Evolutionary conservation across 2,888 invertebrate genomes (phyloP), one percentile per base, ranked within the genome.

Genomic region (Himalopsyche kuldschensis): DNA sequence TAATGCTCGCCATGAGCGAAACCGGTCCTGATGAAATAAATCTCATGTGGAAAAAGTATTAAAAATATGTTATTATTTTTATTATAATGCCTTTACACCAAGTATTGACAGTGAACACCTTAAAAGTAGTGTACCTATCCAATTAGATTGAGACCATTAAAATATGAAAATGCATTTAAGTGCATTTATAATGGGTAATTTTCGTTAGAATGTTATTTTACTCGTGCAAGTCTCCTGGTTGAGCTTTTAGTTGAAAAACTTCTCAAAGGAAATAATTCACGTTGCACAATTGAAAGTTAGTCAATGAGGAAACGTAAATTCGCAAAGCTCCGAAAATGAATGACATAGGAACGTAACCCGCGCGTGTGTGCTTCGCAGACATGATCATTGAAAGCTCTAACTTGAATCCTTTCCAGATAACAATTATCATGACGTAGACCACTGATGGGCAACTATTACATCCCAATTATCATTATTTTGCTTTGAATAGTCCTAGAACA

Each of bases 351-450:
- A 55, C 24, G 55, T 55, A 55, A 20, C 55, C 55, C 20, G 5
- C 55, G 5, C 55, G 24, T 55, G 24, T 24, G 24, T 55, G 55
- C 10, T 20, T 55, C 20, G 20, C 6, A 55, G 55, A 20, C 5
- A 55, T 10, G 78, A 20, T 46, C 11, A 41, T 78, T 78, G 32
- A 35, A 78, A 35, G 24, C 46, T 35, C 15, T 78, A 35, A 35
- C 78, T 27, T 78, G 78, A 78, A 78, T 78, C 78, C 46, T 27
- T 78, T 78, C 78, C 41, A 78, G 78, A 78, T 78, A 78, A 78
- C 78, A 78, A 78, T 78, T 78, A 78, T 78, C 78, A 78, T 78
- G 41, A 78, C 46, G 35, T 78, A 78, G 78, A 78, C 46, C 55
- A 55, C 20, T 55, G 55, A 55, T 55, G 24, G 55, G 55, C 55